A percentile compares a stretch with the other conserved stretches of the same genome.
Evolutionary conservation across 64 coral and sea anemone genomes (phyloP).

Genomic region (Pocillopora damicornis): DNA sequence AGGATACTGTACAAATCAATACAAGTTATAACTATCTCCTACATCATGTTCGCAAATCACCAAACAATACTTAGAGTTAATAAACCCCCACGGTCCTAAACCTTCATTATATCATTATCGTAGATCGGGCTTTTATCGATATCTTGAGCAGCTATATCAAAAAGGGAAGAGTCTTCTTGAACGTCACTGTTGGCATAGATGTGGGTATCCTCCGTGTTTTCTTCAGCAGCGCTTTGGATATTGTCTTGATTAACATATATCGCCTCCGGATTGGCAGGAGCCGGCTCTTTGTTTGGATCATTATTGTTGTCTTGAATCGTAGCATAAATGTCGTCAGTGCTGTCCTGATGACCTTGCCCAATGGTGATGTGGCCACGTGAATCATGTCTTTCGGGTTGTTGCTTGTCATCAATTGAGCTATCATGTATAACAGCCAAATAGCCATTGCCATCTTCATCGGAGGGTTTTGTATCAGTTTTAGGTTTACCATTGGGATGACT

Average conservation of each 20-base stretch:
- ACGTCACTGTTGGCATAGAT: not conserved
- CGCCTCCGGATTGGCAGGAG: not conserved
- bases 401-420: no score
- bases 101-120: not conserved
- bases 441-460: not conserved
- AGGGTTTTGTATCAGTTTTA: not conserved
- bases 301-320: not conserved
- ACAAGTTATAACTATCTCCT: no score
- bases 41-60: no score
- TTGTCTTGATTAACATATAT: not conserved
- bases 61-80: no score
- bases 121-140: not conserved
- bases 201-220: not conserved
- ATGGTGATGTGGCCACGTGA: not conserved
- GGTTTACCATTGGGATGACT: not conserved
- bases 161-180: not conserved
- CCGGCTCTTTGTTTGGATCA: not conserved
- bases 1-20: no score
- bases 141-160: not conserved
- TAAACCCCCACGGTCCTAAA: not conserved
- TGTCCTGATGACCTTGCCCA: not conserved
- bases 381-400: no score
- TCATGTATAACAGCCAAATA: not conserved
- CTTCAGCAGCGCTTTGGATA: not conserved
- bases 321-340: not conserved